Conservation (phyloP, 2,888 invertebrate genomes). For the Schrankia costaestrigalis region DNA sequence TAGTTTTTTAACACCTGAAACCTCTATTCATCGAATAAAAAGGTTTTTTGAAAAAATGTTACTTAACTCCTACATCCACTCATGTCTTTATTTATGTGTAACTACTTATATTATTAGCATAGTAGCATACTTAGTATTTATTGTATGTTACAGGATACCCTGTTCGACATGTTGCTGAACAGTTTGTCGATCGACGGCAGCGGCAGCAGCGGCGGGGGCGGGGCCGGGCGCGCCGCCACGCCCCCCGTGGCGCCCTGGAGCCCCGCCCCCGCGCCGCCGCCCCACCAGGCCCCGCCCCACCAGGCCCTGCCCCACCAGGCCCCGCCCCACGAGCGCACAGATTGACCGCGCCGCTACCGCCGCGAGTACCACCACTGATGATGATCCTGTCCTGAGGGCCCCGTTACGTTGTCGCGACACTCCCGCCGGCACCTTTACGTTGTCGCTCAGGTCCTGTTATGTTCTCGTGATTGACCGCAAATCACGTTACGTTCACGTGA, state of each 20-base stretch:
- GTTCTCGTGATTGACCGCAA: too few relatives aligned
- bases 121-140: too few relatives aligned
- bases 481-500: constrained; percentile 2
- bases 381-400: too few relatives aligned
- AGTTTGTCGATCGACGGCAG: constrained; percentile 56
- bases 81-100: too few relatives aligned
- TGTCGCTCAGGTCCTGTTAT: too few relatives aligned
- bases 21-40: too few relatives aligned
- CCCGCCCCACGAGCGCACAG: constrained; percentile 19
- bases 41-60: too few relatives aligned
- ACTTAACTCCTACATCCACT: too few relatives aligned
- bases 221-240: constrained; percentile 41
- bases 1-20: too few relatives aligned
- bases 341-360: constrained; percentile 37
- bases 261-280: constrained; percentile 33
- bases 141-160: constrained; percentile 64
- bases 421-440: too few relatives aligned
- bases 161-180: constrained; percentile 71
- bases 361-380: constrained; percentile 45
- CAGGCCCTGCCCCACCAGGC: constrained; percentile 18
- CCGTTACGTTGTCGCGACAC: too few relatives aligned
- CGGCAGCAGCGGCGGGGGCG: constrained; percentile 21
- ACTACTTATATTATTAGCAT: too few relatives aligned
- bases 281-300: constrained; percentile 12
- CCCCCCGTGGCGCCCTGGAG: constrained; percentile 66